Percentiles rank a stretch among this genome's conserved stretches.
These are phyloP conservation scores for Pseudomyrmex flavicornis DNA, from an alignment of 1,140 invertebrate species.

Conservation along the genomic window DNA sequence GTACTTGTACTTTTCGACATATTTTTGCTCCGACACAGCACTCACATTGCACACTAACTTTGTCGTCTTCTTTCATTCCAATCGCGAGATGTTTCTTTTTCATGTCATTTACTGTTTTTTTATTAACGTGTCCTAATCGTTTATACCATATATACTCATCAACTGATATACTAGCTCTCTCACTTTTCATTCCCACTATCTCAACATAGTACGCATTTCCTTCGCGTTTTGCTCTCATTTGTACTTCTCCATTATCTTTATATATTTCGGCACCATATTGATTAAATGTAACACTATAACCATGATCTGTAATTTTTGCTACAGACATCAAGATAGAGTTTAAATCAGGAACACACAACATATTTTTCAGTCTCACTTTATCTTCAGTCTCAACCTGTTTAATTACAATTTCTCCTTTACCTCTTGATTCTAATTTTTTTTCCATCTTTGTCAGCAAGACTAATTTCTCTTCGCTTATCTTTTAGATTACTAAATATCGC, in stretches of 20 bases:
- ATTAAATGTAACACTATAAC: not conserved
- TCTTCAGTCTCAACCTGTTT: not conserved
- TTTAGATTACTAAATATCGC: not conserved
- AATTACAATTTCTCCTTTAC: not conserved
- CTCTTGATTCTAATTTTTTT: conserved; percentile 31
- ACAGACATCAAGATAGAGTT: not conserved
- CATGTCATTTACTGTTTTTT: not conserved
- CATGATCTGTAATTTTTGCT: conserved; percentile 3
- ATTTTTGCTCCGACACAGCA: not conserved
- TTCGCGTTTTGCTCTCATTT: not conserved
- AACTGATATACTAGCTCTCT: no score
- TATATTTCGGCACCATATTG: not conserved
- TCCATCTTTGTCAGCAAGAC: conserved; percentile 1
- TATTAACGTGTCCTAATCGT: not conserved
- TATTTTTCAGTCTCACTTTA: conserved; percentile 14
- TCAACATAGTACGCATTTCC: conserved; percentile 5
- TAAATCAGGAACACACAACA: not conserved
- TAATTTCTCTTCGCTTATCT: not conserved
- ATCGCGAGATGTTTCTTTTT: not conserved
- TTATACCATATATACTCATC: not conserved
- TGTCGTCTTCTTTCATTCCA: not conserved
- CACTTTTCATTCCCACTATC: not conserved
- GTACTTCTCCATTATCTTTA: not conserved
- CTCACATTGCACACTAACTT: not conserved
- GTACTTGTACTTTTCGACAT: not conserved